Conservation (phyloP, 2,797 vertebrate species). For the Brachyrhaphis roseni region DNA sequence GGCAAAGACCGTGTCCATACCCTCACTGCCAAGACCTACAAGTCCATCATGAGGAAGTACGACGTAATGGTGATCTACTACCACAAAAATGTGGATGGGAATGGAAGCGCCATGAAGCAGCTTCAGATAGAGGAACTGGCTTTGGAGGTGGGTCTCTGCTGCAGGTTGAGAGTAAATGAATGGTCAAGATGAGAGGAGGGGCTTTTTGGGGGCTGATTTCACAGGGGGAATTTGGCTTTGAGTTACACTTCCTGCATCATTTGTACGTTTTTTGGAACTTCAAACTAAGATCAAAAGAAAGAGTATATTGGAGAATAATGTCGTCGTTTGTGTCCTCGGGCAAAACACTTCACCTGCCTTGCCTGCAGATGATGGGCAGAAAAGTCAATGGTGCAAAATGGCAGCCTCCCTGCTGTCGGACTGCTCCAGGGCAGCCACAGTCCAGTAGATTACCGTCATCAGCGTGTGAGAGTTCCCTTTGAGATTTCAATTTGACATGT, state of each 20-base stretch:
- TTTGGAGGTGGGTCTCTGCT: constrained; percentile 85
- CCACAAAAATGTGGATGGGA: constrained; percentile 84
- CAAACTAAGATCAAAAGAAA: neutral
- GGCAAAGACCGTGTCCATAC: constrained; percentile 88
- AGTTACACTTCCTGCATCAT: constrained; percentile 27
- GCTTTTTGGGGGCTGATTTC: constrained; percentile 23
- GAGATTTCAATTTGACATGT: no score
- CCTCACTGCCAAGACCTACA: constrained; percentile 88
- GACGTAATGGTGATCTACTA: constrained; percentile 92
- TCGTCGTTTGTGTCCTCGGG: neutral
- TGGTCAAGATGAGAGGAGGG: constrained; percentile 27
- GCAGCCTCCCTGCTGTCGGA: no score
- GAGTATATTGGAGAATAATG: neutral
- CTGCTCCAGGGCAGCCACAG: no score
- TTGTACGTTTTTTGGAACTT: neutral
- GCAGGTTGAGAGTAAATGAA: constrained; percentile 40
- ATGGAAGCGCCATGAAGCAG: constrained; percentile 84
- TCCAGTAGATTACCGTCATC: no score
- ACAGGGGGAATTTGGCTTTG: constrained; percentile 30
- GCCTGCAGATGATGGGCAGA: no score
- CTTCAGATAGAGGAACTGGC: constrained; percentile 90
- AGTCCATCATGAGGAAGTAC: constrained; percentile 88
- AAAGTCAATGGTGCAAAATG: no score
- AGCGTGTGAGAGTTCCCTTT: no score
- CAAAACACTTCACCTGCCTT: no score